A percentile compares a stretch with the other conserved stretches of the same genome.
These are phyloP conservation scores for Clarias gariepinus DNA, from an alignment of 2,113 vertebrate species.

Conservation along the genomic window DNA sequence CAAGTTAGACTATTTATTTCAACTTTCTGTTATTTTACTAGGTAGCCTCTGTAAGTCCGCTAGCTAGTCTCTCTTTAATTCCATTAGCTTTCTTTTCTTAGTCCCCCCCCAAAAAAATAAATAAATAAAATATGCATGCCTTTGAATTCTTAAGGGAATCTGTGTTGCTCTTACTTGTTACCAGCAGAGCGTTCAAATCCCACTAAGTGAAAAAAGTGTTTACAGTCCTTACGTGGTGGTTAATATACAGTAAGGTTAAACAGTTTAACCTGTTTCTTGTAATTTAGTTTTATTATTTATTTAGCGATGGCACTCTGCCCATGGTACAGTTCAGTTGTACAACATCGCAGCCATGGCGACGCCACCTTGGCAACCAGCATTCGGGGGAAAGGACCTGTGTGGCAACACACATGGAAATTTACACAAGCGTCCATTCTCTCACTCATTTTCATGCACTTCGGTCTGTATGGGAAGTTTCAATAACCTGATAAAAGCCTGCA, in stretches of 20 bases:
- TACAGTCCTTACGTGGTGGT: neutral
- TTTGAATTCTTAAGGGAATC: neutral
- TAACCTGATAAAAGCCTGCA: neutral
- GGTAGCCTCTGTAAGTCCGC: neutral
- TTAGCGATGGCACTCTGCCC: neutral
- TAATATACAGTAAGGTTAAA: constrained; percentile 17
- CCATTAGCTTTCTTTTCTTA: neutral
- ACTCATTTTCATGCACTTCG: neutral
- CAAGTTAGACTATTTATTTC: no score
- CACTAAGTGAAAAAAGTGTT: neutral
- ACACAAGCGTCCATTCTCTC: neutral
- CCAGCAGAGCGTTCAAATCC: neutral
- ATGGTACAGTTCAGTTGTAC: constrained; percentile 7
- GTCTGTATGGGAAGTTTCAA: neutral
- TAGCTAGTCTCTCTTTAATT: neutral
- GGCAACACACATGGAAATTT: neutral
- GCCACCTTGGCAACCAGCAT: constrained; percentile 4
- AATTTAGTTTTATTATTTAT: constrained; percentile 8
- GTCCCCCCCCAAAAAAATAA: no score
- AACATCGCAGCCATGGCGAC: constrained; percentile 18
- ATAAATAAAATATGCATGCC: no score
- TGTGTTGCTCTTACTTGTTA: neutral
- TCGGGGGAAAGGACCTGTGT: neutral
- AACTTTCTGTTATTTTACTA: neutral
- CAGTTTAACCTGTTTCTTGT: constrained; percentile 12